Evolutionary conservation across 2,888 invertebrate genomes (phyloP), one percentile per base, ranked within the genome.

Genomic region (Scaptomyza parva): DNA sequence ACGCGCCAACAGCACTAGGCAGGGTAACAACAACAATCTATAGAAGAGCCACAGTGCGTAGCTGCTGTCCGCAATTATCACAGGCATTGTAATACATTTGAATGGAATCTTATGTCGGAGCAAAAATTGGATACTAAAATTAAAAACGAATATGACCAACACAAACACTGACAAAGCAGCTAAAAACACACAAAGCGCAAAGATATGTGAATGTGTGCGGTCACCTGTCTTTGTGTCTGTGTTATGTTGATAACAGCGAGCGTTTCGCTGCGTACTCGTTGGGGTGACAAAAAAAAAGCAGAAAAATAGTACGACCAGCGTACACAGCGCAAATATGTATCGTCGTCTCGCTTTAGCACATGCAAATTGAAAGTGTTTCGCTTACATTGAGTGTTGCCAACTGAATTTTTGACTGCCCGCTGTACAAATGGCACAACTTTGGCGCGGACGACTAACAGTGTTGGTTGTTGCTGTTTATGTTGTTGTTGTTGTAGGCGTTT

Each of bases 231-330:
- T 47, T 61, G 53, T 24, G 62, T 61, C 39, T 48, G 58, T 66
- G 50, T 74, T 59, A 45, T 69, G 55, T 62, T 86, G 84, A 86
- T 77, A 86, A 80, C 84, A 80, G 74, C 74, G 74, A 80, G 70
- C 63, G 62, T 50, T 66, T 64, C 30, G 37, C 47, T 59, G 33
- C n/a, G 39, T 48, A 64, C 77, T 76, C 78, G 78, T 58, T 59
- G 48, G 11, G 35, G 37, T 44, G 35, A n/a, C 1, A 45, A 47
- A 30, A 40, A 60, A 45, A 59, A 57, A 57, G 45, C 50, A 22
- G 24, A 51, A 39, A 68, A 35, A 41, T 20, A 70, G 52, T 45
- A 58, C 53, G 57, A 75, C 60, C 41, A 65, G 51, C 54, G 54
- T 40, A 58, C 50, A 63, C 30, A 40, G 53, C 50, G 35, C 41